Evolutionary conservation across 2,888 invertebrate genomes (phyloP), one percentile per base, ranked within the genome.

Genomic region (Pollenia labialis): DNA sequence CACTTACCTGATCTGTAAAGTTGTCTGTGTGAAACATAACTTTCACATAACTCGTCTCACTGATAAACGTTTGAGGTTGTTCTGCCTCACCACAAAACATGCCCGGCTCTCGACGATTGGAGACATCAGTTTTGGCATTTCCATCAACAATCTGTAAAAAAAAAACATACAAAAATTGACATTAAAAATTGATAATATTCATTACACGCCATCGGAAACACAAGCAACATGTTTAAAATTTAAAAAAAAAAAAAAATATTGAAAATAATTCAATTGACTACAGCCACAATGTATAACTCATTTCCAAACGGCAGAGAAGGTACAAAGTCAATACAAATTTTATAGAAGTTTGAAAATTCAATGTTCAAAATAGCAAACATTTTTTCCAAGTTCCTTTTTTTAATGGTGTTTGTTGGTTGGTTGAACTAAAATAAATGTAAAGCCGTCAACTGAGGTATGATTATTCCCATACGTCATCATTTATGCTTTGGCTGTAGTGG

Each of bases 1-100:
- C n/a, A 62, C 89, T 91, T 90, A 93, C 93, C 94, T 98, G 98
- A 93, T 98, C 97, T 66, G 98, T 98, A 94, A 97, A 98, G 94
- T 98, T 98, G 93, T 98, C 98, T 56, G 97, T 97, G 92, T 97
- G 97, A 94, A 98, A 98, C 88, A 97, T 95, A 87, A 98, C 96
- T 93, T 97, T 97, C 82, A 98, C 97, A 94, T 97, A 97, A 93
- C 97, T 97, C 77, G 98, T 98, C 94, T 98, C 98, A 75, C 98
- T 98, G 93, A 98, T 98, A 94, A 98, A 98, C 44, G 97, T 98
- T 94, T 98, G 97, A 0, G 98, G 97, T 90, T 98, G 98, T 91
- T 98, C 98, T 71, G 97, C 97, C 93, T 98, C 98, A 0, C 98
- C 98, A 92, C 98, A 98, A 93, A 98, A 98, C 91, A 97, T 96